Evolutionary conservation across 2,113 vertebrate genomes (phyloP).

Genomic region (Plestiodon gilberti): DNA sequence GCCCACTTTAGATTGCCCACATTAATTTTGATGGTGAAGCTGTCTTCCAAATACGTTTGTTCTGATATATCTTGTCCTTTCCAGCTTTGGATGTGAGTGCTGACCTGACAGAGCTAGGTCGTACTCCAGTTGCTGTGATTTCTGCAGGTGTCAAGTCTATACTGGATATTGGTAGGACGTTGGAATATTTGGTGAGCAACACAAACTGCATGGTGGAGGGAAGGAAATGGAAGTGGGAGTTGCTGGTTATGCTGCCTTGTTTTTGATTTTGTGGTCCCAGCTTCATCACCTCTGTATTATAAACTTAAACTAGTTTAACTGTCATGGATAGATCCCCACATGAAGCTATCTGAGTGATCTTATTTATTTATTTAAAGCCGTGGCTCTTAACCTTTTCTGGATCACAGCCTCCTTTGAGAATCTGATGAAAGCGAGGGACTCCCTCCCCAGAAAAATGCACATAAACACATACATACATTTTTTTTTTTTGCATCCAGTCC

Average conservation of each 20-base stretch:
- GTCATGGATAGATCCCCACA: too few relatives aligned
- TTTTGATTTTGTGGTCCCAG: not conserved
- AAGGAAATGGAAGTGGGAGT: constrained; percentile 6
- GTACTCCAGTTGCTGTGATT: constrained; percentile 87
- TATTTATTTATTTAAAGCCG: too few relatives aligned
- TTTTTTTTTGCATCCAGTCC: too few relatives aligned
- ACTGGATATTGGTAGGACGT: constrained; percentile 89
- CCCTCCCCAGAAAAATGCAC: too few relatives aligned
- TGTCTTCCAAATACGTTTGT: not conserved
- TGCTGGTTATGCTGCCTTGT: not conserved
- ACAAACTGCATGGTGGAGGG: not conserved
- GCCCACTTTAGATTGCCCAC: not conserved
- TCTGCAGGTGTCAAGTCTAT: constrained; percentile 91
- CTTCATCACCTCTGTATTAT: not conserved
- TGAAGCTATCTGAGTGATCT: too few relatives aligned
- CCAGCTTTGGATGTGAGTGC: constrained; percentile 90
- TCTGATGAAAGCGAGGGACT: too few relatives aligned
- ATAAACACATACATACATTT: too few relatives aligned
- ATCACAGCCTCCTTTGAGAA: too few relatives aligned
- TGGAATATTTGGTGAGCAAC: constrained; percentile 87
- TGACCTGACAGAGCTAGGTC: constrained; percentile 89
- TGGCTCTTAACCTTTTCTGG: too few relatives aligned
- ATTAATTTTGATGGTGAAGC: not conserved
- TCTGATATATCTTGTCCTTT: constrained; percentile 33
- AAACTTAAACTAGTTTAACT: not conserved